A percentile compares a stretch with the other conserved stretches of the same genome.
phyloP scores from a whole-genome alignment of 2,888 invertebrate genomes.

The Drosophila trichaetosa region DNA sequence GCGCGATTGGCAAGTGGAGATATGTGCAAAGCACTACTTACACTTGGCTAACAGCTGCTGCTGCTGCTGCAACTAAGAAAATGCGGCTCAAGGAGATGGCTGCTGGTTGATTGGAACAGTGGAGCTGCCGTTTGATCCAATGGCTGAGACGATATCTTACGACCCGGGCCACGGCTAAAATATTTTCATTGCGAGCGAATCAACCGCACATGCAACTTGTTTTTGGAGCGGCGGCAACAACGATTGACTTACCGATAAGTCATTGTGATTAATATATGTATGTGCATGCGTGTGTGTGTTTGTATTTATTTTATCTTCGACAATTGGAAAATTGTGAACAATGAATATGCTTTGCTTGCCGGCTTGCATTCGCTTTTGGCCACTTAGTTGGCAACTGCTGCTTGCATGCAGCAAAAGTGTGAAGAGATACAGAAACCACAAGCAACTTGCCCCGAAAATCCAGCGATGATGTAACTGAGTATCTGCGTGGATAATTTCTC shows the following conservation, averaged over 20 bases:
- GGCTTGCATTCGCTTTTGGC: constrained; percentile 34
- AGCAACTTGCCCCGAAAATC: constrained; percentile 21
- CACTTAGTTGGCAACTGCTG: constrained; percentile 12
- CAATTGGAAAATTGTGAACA: constrained; percentile 77
- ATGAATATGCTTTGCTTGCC: constrained; percentile 59
- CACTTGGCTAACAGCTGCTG: constrained; percentile 37
- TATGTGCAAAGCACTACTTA: constrained; percentile 44
- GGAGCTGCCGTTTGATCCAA: constrained; percentile 26
- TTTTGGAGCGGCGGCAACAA: constrained; percentile 38
- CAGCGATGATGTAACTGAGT: constrained; percentile 55
- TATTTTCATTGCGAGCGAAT: constrained; percentile 19
- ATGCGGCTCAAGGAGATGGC: constrained; percentile 56
- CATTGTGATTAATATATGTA: constrained; percentile 24
- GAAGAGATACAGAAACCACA: constrained; percentile 38
- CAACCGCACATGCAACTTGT: constrained; percentile 65
- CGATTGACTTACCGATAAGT: constrained; percentile 67
- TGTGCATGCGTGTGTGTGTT: constrained; percentile 29
- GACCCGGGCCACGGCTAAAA: constrained; percentile 31
- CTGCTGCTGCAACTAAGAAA: constrained; percentile 26
- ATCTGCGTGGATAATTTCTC: constrained; percentile 34
- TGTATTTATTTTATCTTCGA: constrained; percentile 62
- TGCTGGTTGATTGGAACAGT: constrained; percentile 56
- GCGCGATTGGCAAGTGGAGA: constrained; percentile 63
- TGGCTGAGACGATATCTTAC: constrained; percentile 55
- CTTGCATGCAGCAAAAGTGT: constrained; percentile 42